A percentile compares a stretch with the other conserved stretches of the same genome.
Conservation (phyloP, 2,797 vertebrate genomes). For the Naso thynnoides region DNA sequence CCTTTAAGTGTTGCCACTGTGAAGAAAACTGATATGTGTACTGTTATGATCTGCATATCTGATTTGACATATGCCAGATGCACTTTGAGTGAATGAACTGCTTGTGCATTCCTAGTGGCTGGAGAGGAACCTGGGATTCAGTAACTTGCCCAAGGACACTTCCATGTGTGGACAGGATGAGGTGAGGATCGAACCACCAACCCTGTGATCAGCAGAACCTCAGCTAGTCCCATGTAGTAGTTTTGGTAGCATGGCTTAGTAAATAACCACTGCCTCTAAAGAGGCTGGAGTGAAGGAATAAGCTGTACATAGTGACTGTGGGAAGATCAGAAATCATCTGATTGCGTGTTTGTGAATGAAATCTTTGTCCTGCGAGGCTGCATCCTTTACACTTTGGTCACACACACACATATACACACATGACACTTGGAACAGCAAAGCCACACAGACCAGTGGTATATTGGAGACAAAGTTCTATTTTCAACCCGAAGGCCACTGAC, state of each 20-base stretch:
- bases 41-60: no score
- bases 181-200: no score
- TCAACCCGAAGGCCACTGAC: constrained; percentile 22
- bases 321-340: constrained; percentile 21
- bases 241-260: constrained; percentile 5
- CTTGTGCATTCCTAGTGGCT: no score
- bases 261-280: constrained; percentile 18
- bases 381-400: constrained; percentile 6
- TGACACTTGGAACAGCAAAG: constrained; percentile 31
- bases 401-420: not conserved
- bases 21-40: no score
- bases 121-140: no score
- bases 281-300: constrained; percentile 30
- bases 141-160: no score
- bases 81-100: no score
- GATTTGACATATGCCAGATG: no score
- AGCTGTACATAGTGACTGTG: constrained; percentile 2
- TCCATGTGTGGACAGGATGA: no score
- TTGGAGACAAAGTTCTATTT: constrained; percentile 37
- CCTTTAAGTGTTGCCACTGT: no score
- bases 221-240: no score
- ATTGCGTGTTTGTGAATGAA: constrained; percentile 5
- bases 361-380: not conserved
- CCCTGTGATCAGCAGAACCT: no score
- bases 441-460: constrained; percentile 21